Percentiles rank a stretch among this genome's conserved stretches.
phyloP scores from a whole-genome alignment of 2,797 vertebrate species.

The Mormyrops attenuatus region DNA sequence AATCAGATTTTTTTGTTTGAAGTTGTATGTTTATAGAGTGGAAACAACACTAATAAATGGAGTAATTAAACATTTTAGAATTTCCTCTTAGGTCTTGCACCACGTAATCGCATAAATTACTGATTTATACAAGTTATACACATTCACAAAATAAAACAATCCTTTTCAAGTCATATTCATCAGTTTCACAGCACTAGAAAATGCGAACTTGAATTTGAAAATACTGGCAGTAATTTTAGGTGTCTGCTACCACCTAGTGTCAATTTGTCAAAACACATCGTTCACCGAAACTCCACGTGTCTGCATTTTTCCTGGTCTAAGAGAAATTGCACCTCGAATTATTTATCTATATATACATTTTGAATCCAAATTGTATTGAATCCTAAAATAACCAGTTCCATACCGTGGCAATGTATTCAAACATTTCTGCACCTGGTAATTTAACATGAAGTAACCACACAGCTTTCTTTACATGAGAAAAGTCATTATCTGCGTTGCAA shows the following conservation, averaged over 20 bases:
- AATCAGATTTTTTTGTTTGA: not conserved
- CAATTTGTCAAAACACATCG: not conserved
- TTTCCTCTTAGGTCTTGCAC: not conserved
- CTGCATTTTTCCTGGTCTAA: not conserved
- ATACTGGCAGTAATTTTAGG: not conserved
- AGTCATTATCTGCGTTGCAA: too few species aligned
- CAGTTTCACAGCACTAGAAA: not conserved
- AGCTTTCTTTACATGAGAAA: too few species aligned
- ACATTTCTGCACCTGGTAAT: too few species aligned
- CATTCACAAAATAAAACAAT: not conserved
- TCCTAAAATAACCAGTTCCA: too few species aligned
- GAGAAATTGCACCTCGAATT: too few species aligned
- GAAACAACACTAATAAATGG: not conserved
- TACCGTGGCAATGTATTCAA: too few species aligned
- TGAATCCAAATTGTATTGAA: too few species aligned
- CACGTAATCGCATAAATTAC: not conserved
- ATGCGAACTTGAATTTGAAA: not conserved
- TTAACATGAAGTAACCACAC: too few species aligned
- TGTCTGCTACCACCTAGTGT: conserved; percentile 14
- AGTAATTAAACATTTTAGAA: not conserved
- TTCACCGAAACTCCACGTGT: not conserved
- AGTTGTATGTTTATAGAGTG: not conserved
- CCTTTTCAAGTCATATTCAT: not conserved
- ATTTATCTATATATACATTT: too few species aligned
- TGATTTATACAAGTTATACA: not conserved